Percentiles rank a stretch among this genome's conserved stretches.
Conservation (phyloP, 2,797 vertebrate genomes). For the Coregonus ussuriensis region DNA sequence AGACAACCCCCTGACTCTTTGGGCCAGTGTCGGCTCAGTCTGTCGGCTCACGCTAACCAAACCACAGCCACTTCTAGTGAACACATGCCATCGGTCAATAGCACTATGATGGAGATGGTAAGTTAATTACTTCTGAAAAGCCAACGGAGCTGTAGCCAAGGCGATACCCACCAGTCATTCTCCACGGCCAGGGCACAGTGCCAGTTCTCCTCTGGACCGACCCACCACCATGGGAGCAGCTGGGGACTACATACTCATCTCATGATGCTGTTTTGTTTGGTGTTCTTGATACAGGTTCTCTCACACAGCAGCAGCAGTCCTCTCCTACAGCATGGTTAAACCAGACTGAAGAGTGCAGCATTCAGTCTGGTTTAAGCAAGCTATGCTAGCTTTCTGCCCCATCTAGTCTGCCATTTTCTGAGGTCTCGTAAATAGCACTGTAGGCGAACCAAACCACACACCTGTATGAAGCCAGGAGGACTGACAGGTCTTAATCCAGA, state of each 20-base stretch:
- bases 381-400: background rate
- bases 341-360: background rate
- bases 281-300: background rate
- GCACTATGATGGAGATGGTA: conserved; percentile 30
- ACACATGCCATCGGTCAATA: conserved; percentile 24
- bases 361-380: background rate
- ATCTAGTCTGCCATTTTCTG: conserved; percentile 1
- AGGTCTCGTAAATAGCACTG: conserved; percentile 10
- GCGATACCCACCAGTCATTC: conserved; percentile 35
- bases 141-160: conserved; percentile 43
- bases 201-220: conserved; percentile 21
- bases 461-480: conserved; percentile 4
- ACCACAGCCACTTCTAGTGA: conserved; percentile 45
- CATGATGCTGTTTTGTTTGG: conserved; percentile 13
- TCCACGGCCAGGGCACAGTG: conserved; percentile 20
- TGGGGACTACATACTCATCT: conserved; percentile 15
- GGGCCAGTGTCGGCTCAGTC: conserved; percentile 26
- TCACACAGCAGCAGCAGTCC: background rate
- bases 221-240: conserved; percentile 8
- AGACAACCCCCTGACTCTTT: conserved; percentile 35
- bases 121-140: conserved; percentile 45
- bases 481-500: conserved; percentile 33
- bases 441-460: conserved; percentile 4
- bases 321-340: background rate
- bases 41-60: conserved; percentile 32